These are phyloP conservation scores for Lepidocolaptes lacrymiger DNA, from an alignment of 2,797 vertebrate species.

Conservation along the genomic window DNA sequence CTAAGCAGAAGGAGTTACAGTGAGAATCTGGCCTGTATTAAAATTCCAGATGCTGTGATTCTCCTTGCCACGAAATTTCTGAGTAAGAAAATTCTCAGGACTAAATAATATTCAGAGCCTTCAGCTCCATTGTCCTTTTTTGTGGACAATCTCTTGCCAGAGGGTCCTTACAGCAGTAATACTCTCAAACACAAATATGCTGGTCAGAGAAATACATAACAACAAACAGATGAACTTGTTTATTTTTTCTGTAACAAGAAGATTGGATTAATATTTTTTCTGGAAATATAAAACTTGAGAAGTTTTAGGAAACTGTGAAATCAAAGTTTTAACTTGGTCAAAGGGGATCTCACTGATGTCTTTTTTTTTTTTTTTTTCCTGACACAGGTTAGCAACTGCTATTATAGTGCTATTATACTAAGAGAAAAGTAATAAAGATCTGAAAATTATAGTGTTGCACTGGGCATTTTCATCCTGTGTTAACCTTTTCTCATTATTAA, in stretches of 20 bases:
- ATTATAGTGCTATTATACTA: neutral
- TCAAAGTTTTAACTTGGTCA: neutral
- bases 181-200: rapidly evolving
- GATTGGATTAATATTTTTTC: neutral
- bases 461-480: neutral
- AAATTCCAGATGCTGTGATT: rapidly evolving
- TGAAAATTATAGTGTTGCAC: neutral
- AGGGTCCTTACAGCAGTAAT: neutral
- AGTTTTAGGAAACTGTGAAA: neutral
- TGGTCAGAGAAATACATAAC: neutral
- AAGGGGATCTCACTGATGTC: neutral
- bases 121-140: neutral
- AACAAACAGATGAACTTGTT: rapidly evolving
- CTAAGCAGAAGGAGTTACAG: neutral
- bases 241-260: neutral
- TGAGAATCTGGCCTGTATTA: neutral
- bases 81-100: neutral
- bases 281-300: neutral
- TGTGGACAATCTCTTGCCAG: neutral
- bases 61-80: neutral
- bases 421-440: neutral
- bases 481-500: neutral
- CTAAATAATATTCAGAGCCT: neutral
- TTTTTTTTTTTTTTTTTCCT: too few species aligned
- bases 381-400: neutral